Base-by-base conservation (phyloP, 2,797 vertebrate species). In the Neoniphon sammara region DNA sequence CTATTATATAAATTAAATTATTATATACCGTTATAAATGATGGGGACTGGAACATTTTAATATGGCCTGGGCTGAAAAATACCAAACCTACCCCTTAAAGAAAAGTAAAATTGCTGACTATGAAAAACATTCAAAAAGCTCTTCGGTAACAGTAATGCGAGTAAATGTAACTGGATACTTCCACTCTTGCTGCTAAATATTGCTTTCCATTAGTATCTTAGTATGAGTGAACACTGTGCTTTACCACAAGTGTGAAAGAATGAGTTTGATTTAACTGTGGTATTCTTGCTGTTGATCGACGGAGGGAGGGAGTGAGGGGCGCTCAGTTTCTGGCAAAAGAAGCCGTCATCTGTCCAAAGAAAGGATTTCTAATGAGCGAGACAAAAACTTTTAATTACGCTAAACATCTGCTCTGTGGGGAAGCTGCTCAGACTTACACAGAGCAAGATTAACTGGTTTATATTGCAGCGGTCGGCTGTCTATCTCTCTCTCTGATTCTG, bases 331-430 rank as follows among this genome's bases (percentile, higher is more conserved):
- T 82, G 83, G 80, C 72, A 74, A 81, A 80, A 71, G 46, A 85
- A 73, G 69, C 61, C 59, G 46, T 88, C 84, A 75, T 81, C 88
- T 83, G 83, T 83, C 83, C 72, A 71, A 80, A 73, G 66, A 84
- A 30, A 70, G 12, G 58, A 17, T 53, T 80, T 82, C 84, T 89
- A 90, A 91, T 89, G 77, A 91, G 79, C 78, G 47, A 74, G 75
- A 85, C 79, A 84, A 86, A 87, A 66, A 47, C 59, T 84, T 91
- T 86, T 84, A 90, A 92, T 91, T 76, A 90, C 27, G 18, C 80
- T 62, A 84, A 89, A 88, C 91, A 93, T 90, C 91, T 92, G 90
- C 80, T 86, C 73, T 25, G 58, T 31, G 7, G 74, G 58, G 83
- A 86, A 77, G 73, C 82, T 70, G 81, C 71, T 81, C 64, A 58